Conservation (phyloP, 2,888 invertebrate genomes). For the Nesidiocoris tenuis region DNA sequence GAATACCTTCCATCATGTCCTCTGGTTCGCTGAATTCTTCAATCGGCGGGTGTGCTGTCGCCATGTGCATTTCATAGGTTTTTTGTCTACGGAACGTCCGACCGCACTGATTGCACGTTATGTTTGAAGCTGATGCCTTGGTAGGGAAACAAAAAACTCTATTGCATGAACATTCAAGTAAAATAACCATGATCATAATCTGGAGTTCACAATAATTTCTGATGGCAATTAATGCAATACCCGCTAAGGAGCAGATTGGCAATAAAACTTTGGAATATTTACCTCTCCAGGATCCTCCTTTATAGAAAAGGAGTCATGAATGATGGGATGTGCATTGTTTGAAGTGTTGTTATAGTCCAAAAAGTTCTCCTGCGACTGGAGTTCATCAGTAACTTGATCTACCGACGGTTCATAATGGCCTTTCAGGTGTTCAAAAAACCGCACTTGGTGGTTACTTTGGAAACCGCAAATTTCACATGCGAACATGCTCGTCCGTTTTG, state of each 20-base stretch:
- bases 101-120: conserved; percentile 54
- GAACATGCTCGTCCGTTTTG: conserved; percentile 56
- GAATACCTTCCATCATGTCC: conserved; percentile 81
- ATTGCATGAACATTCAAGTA: not conserved
- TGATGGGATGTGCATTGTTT: conserved; percentile 7
- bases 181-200: not conserved
- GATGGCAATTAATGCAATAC: too few species aligned
- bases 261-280: too few species aligned
- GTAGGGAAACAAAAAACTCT: not conserved
- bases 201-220: too few species aligned
- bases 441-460: conserved; percentile 72
- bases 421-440: conserved; percentile 83
- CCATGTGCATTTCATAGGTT: conserved; percentile 64
- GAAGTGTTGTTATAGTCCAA: conserved; percentile 26
- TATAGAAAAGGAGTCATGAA: conserved; percentile 33
- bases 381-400: conserved; percentile 23
- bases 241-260: too few species aligned
- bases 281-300: conserved; percentile 14
- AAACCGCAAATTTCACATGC: conserved; percentile 79
- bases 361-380: conserved; percentile 25
- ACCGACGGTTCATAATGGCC: conserved; percentile 66
- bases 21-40: conserved; percentile 83
- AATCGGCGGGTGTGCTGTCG: conserved; percentile 63
- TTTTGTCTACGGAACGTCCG: conserved; percentile 66
- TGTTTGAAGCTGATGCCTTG: conserved; percentile 24